Evolutionary conservation across 92 coral and sea anemone species (phyloP).

Genomic region (Epizoanthus ramosus): DNA sequence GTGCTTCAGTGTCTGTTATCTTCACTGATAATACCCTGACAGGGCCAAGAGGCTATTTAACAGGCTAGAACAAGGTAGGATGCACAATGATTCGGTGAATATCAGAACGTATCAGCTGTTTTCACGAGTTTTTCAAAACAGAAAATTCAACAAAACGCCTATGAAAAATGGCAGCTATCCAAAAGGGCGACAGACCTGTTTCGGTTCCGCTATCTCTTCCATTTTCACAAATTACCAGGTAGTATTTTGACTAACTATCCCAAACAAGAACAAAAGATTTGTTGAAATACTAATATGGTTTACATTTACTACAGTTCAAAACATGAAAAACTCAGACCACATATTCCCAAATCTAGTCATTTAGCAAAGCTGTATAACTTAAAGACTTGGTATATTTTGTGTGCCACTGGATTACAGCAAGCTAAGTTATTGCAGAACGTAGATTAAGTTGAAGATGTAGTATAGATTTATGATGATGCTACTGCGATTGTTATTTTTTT

Average conservation of each 20-base stretch:
- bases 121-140: neutral
- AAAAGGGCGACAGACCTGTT: conserved; percentile 4
- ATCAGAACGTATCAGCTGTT: neutral
- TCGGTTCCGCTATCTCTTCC: neutral
- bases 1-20: neutral
- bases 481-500: too few relatives aligned
- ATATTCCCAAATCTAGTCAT: too few relatives aligned
- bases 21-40: neutral
- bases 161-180: neutral
- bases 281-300: too few relatives aligned
- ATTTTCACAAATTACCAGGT: neutral
- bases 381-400: too few relatives aligned
- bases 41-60: neutral
- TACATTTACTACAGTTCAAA: too few relatives aligned
- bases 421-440: too few relatives aligned
- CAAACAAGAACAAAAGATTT: too few relatives aligned
- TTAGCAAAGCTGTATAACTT: too few relatives aligned
- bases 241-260: neutral
- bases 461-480: too few relatives aligned
- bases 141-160: neutral
- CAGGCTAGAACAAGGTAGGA: neutral
- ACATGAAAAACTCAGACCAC: too few relatives aligned
- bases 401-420: too few relatives aligned
- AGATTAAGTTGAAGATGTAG: too few relatives aligned
- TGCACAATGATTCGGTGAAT: neutral